Conservation (phyloP, 2,888 invertebrate genomes). For the Eristalis tenax region DNA sequence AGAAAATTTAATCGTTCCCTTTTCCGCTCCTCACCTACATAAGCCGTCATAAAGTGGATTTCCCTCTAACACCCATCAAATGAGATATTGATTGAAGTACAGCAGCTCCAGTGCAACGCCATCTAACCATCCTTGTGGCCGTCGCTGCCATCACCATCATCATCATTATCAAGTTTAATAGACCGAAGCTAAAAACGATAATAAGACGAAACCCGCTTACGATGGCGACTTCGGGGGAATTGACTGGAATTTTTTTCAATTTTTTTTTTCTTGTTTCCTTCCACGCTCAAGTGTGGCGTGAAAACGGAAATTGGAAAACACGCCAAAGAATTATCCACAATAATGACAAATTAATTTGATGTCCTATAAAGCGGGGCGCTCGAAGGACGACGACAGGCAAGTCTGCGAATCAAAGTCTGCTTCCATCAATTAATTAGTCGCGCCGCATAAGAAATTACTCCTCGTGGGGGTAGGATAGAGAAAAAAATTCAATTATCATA, state of each 20-base stretch:
- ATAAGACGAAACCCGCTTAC: slow-evolving; percentile 45
- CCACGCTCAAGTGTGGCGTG: background rate
- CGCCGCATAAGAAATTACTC: slow-evolving; percentile 56
- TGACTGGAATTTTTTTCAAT: background rate
- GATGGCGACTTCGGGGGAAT: background rate
- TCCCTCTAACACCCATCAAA: slow-evolving; percentile 13
- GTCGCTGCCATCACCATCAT: slow-evolving; percentile 8
- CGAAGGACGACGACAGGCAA: slow-evolving; percentile 14
- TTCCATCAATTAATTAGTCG: slow-evolving; percentile 65
- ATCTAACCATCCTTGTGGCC: slow-evolving; percentile 15
- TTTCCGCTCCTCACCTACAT: background rate
- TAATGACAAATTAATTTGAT: slow-evolving; percentile 71
- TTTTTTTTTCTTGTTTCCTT: background rate
- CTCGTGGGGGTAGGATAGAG: background rate
- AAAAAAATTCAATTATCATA: slow-evolving; percentile 67
- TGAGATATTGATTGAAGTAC: slow-evolving; percentile 47
- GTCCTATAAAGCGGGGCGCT: slow-evolving; percentile 48
- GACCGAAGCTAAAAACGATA: slow-evolving; percentile 54
- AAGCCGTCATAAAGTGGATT: slow-evolving; percentile 57
- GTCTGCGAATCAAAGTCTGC: slow-evolving; percentile 44
- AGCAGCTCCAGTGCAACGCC: background rate
- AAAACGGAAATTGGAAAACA: slow-evolving; percentile 60
- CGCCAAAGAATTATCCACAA: slow-evolving; percentile 61
- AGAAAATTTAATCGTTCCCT: background rate
- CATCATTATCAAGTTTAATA: slow-evolving; percentile 60